A percentile compares a stretch with the other conserved stretches of the same genome.
Evolutionary conservation across 2,113 vertebrate genomes (phyloP).

Genomic region (Pangasianodon gigas): DNA sequence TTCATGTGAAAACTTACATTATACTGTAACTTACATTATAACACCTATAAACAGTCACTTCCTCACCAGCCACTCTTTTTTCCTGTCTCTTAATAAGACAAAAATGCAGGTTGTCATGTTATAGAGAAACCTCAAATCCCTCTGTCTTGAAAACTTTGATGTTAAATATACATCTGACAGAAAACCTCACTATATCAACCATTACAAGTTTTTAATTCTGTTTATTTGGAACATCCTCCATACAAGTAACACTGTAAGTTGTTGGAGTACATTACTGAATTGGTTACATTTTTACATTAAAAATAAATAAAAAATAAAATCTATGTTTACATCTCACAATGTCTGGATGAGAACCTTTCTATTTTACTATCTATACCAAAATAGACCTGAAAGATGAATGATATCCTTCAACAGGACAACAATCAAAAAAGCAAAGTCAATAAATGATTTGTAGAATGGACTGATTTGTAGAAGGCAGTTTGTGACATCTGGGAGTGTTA

Average conservation of each 20-base stretch:
- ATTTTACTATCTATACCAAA: background rate
- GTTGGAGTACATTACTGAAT: background rate
- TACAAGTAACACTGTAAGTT: background rate
- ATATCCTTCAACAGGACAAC: background rate
- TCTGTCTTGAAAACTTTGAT: background rate
- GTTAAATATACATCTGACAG: background rate
- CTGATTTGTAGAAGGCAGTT: background rate
- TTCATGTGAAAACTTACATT: background rate
- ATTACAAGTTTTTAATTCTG: background rate
- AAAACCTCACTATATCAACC: background rate
- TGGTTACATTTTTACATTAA: background rate
- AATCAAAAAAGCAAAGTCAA: background rate
- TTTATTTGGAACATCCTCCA: background rate
- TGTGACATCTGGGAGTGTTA: background rate
- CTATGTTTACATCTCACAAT: background rate
- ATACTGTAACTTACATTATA: background rate
- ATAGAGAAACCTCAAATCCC: background rate
- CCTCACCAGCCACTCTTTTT: background rate
- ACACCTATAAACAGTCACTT: background rate
- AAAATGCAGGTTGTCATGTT: background rate
- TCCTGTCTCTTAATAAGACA: background rate
- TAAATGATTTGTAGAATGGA: background rate
- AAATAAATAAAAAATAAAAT: background rate
- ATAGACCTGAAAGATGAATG: background rate
- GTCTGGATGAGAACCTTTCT: background rate